phyloP scores from a whole-genome alignment of 2,113 vertebrate genomes.

The Cynoglossus semilaevis region DNA sequence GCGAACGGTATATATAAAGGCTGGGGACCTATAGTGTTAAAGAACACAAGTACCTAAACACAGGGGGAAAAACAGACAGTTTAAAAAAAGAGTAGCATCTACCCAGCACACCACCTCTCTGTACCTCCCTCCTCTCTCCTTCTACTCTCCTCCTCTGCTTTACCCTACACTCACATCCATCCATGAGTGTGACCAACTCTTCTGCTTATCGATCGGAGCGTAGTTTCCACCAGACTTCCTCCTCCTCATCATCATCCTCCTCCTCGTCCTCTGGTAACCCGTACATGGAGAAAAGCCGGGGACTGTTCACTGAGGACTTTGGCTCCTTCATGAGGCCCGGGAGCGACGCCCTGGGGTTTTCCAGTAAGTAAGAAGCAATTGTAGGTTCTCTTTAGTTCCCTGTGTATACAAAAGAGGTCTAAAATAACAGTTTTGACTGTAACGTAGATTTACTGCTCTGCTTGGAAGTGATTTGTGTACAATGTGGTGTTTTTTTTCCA shows the following conservation, averaged over 20 bases:
- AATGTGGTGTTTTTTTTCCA: constrained; percentile 4
- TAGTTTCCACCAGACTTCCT: constrained; percentile 80
- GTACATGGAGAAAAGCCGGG: constrained; percentile 89
- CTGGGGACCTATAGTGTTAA: constrained; percentile 20
- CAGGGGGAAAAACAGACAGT: neutral
- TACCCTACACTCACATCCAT: constrained; percentile 46
- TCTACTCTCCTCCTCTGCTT: constrained; percentile 49
- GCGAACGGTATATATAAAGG: constrained; percentile 61
- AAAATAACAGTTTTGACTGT: constrained; percentile 4
- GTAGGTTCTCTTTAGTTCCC: neutral
- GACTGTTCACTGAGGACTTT: constrained; percentile 86
- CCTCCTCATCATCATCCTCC: constrained; percentile 69
- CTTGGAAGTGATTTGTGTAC: neutral
- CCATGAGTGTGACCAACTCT: constrained; percentile 81
- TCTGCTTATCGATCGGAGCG: constrained; percentile 83
- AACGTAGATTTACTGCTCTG: constrained; percentile 3
- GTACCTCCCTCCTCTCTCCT: constrained; percentile 41
- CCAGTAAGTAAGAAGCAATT: constrained; percentile 75
- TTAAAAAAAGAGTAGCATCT: neutral
- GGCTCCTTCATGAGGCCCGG: constrained; percentile 87
- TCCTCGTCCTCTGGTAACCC: constrained; percentile 75
- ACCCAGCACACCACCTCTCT: constrained; percentile 23
- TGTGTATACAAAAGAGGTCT: constrained; percentile 8
- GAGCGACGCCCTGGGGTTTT: constrained; percentile 80
- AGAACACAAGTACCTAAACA: constrained; percentile 4